Conservation (phyloP, 2,888 invertebrate species). For the Laothoe populi region DNA sequence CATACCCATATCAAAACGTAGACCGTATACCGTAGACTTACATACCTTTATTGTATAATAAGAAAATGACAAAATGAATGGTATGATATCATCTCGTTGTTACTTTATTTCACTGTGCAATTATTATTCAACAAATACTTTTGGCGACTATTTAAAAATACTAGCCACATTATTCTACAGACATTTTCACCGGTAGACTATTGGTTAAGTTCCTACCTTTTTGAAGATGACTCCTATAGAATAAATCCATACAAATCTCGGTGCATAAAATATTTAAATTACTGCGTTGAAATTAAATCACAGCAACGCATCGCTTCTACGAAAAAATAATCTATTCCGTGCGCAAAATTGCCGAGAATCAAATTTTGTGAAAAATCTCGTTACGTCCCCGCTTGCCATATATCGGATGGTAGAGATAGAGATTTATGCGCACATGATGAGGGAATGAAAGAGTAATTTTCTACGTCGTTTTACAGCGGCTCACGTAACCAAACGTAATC, state of each 20-base stretch:
- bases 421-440: constrained; percentile 54
- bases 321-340: constrained; percentile 65
- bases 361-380: constrained; percentile 74
- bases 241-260: background rate
- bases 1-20: constrained; percentile 61
- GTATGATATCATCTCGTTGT: background rate
- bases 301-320: constrained; percentile 51
- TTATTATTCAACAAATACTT: background rate
- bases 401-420: constrained; percentile 48
- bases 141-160: no score
- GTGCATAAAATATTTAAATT: constrained; percentile 31
- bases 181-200: background rate
- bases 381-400: constrained; percentile 62
- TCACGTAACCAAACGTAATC: constrained; percentile 48
- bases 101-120: background rate
- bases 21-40: constrained; percentile 33
- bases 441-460: constrained; percentile 57
- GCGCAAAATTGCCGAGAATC: constrained; percentile 69
- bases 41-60: constrained; percentile 37
- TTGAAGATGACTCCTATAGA: background rate
- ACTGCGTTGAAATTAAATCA: constrained; percentile 54
- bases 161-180: background rate
- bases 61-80: constrained; percentile 23
- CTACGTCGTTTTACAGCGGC: constrained; percentile 46
- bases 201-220: no score